Evolutionary conservation across 2,113 vertebrate species (phyloP).

Genomic region (Chitala chitala): DNA sequence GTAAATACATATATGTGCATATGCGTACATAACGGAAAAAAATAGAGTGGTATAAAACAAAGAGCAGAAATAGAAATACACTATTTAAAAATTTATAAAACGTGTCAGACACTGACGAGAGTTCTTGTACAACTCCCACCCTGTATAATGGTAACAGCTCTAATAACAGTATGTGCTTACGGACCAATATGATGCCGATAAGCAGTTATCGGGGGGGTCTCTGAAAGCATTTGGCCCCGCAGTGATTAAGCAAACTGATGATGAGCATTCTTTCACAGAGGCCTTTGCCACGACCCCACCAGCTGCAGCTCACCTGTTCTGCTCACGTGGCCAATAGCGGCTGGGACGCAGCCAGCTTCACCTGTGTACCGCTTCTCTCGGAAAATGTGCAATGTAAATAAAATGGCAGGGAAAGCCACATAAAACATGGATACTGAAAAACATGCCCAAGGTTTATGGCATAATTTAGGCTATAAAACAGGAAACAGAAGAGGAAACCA

Average conservation of each 20-base stretch:
- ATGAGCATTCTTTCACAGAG: no score
- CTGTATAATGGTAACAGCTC: constrained; percentile 29
- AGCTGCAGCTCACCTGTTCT: not conserved
- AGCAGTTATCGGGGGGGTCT: constrained; percentile 46
- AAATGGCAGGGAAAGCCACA: not conserved
- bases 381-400: constrained; percentile 25
- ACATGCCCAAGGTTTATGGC: not conserved
- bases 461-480: not conserved
- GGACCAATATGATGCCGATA: constrained; percentile 28
- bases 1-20: no score
- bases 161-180: constrained; percentile 29
- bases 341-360: constrained; percentile 41
- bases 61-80: not conserved
- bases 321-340: constrained; percentile 7
- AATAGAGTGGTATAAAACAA: not conserved
- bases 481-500: not conserved
- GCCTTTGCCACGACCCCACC: not conserved
- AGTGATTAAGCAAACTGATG: no score
- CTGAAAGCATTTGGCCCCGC: no score
- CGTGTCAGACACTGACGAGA: constrained; percentile 13
- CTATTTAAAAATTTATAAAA: no score
- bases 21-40: no score
- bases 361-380: constrained; percentile 25
- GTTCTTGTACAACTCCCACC: constrained; percentile 18
- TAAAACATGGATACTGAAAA: not conserved